phyloP scores from a whole-genome alignment of 1,140 invertebrate genomes.

The Bombus ignitus region DNA sequence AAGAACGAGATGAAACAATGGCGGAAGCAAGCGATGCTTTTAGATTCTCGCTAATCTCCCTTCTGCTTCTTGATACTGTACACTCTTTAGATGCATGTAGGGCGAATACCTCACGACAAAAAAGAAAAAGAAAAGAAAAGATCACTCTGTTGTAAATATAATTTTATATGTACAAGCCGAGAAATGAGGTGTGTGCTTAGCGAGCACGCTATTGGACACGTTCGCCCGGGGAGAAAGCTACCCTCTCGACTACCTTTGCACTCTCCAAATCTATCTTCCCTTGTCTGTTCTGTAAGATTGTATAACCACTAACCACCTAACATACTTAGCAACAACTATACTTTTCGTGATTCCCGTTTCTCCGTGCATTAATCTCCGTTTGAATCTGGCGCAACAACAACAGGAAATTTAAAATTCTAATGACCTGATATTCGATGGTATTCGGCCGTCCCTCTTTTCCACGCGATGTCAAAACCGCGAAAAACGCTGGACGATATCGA shows the following conservation, averaged over 20 bases:
- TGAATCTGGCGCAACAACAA: background rate
- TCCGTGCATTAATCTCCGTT: background rate
- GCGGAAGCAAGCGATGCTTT: background rate
- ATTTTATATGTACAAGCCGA: slow-evolving; percentile 69
- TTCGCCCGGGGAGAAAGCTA: background rate
- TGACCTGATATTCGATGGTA: background rate
- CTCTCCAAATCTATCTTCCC: background rate
- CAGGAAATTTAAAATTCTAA: slow-evolving; percentile 12
- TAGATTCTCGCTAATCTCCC: slow-evolving; percentile 23
- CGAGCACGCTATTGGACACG: slow-evolving; percentile 11
- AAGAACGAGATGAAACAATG: slow-evolving; percentile 24
- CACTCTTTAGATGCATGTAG: slow-evolving; percentile 69
- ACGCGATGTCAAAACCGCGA: background rate
- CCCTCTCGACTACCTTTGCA: background rate
- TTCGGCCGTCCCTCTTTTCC: background rate
- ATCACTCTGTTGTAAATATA: slow-evolving; percentile 76
- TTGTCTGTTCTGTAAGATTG: background rate
- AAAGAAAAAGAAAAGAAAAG: slow-evolving; percentile 45
- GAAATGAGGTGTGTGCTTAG: slow-evolving; percentile 48
- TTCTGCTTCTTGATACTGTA: slow-evolving; percentile 59
- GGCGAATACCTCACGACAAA: slow-evolving; percentile 72
- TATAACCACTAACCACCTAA: background rate
- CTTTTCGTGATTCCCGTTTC: background rate
- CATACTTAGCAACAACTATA: background rate
- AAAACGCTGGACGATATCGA: slow-evolving; percentile 11